Conservation (phyloP, 2,113 vertebrate species). For the Labeo catla region DNA sequence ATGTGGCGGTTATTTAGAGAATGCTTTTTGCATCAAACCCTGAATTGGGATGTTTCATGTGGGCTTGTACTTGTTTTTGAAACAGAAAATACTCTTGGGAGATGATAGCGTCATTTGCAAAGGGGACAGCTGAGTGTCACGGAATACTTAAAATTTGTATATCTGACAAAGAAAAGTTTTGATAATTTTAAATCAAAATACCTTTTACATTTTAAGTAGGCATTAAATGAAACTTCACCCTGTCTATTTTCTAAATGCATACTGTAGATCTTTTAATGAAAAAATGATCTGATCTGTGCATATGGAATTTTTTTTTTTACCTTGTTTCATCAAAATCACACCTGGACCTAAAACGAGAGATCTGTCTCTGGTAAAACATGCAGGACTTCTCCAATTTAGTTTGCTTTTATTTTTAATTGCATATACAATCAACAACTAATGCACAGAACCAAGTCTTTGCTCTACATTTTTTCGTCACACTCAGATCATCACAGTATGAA, state of each 20-base stretch:
- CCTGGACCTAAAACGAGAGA: not conserved
- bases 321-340: not conserved
- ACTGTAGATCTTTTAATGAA: not conserved
- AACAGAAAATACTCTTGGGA: conserved; percentile 15
- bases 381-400: not conserved
- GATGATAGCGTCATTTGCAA: conserved; percentile 8
- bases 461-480: not conserved
- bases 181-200: not conserved
- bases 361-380: no score
- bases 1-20: conserved; percentile 59
- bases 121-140: not conserved
- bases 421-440: not conserved
- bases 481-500: not conserved
- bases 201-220: not conserved
- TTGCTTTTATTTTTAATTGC: not conserved
- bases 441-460: not conserved
- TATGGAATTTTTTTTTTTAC: not conserved
- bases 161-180: not conserved
- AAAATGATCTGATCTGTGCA: not conserved
- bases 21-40: conserved; percentile 49
- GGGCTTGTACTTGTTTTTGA: conserved; percentile 33
- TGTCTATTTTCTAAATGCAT: not conserved
- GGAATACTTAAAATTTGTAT: not conserved
- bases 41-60: conserved; percentile 38
- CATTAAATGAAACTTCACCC: not conserved